Evolutionary conservation across 2,888 invertebrate genomes (phyloP).

Genomic region (Campaea margaritaria): DNA sequence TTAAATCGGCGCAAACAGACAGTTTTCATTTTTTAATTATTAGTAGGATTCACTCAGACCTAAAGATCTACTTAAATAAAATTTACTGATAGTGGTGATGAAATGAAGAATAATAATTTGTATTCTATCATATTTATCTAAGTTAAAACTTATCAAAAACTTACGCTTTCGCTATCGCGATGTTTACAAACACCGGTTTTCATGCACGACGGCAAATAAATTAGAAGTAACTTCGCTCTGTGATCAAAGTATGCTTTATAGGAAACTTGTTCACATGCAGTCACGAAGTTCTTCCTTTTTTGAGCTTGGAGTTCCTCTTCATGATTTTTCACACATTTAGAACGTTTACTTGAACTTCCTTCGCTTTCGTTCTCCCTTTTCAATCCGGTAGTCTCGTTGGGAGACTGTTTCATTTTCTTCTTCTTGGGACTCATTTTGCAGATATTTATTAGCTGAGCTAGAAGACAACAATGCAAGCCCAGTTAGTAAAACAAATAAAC

Average conservation of each 20-base stretch:
- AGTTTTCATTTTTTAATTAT: too few relatives aligned
- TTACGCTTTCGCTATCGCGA: slow-evolving; percentile 53
- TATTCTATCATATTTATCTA: too few relatives aligned
- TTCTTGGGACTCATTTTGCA: slow-evolving; percentile 57
- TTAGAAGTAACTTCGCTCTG: slow-evolving; percentile 58
- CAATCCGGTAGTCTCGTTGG: slow-evolving; percentile 22
- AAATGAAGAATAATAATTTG: too few relatives aligned
- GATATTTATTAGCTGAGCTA: background rate
- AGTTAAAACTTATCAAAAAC: slow-evolving; percentile 23
- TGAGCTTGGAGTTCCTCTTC: slow-evolving; percentile 54
- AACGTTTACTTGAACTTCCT: slow-evolving; percentile 50
- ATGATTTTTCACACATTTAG: slow-evolving; percentile 46
- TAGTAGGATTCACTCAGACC: too few relatives aligned
- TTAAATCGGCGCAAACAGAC: too few relatives aligned
- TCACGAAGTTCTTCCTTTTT: slow-evolving; percentile 69
- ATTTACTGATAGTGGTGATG: too few relatives aligned
- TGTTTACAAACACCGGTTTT: slow-evolving; percentile 57
- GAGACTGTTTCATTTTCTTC: slow-evolving; percentile 53
- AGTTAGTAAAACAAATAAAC: too few relatives aligned
- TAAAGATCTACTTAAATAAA: too few relatives aligned
- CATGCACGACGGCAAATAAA: slow-evolving; percentile 65
- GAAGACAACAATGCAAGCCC: too few relatives aligned
- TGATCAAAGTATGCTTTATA: slow-evolving; percentile 64
- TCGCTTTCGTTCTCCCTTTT: slow-evolving; percentile 50
- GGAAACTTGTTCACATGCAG: slow-evolving; percentile 72